Evolutionary conservation across 2,113 vertebrate genomes (phyloP).

Genomic region (Otus sunia): DNA sequence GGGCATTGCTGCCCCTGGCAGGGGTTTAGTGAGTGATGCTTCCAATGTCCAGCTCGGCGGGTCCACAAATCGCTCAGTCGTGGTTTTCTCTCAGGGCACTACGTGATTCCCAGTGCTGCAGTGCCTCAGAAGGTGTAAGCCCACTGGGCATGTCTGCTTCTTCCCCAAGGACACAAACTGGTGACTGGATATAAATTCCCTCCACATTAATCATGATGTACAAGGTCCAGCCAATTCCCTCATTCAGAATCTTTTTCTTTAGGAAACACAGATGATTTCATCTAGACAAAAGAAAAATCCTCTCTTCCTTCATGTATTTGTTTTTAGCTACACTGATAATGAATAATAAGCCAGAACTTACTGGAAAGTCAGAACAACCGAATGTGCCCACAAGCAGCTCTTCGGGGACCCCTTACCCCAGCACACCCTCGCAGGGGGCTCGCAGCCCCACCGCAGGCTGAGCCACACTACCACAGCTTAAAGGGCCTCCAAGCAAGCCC

Average conservation of each 20-base stretch:
- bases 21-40: background rate
- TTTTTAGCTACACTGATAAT: background rate
- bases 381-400: background rate
- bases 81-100: background rate
- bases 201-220: background rate
- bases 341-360: background rate
- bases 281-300: background rate
- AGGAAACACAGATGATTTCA: background rate
- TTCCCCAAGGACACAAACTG: background rate
- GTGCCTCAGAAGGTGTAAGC: background rate
- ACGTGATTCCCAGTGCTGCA: background rate
- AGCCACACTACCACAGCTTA: background rate
- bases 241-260: background rate
- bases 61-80: rapidly evolving
- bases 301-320: background rate
- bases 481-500: background rate
- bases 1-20: background rate
- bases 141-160: rapidly evolving
- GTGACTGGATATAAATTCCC: background rate
- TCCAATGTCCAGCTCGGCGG: rapidly evolving
- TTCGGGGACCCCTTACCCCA: background rate
- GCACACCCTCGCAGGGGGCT: background rate
- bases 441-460: rapidly evolving
- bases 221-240: background rate
- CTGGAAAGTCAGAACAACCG: background rate